phyloP scores from a whole-genome alignment of 1,140 invertebrate species.

The Drosophila guanche region DNA sequence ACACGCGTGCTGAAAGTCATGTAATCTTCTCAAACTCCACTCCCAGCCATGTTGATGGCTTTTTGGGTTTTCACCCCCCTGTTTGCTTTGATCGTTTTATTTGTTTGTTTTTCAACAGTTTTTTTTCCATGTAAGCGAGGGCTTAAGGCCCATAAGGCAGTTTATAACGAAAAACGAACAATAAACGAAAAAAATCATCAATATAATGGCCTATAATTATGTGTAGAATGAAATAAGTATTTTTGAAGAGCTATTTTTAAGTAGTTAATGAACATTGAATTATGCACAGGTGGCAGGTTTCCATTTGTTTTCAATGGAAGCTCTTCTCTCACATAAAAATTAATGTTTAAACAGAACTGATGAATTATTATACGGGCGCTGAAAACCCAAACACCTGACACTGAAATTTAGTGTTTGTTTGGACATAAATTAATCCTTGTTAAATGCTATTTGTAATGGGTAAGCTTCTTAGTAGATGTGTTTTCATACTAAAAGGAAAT shows the following conservation, averaged over 20 bases:
- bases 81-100: slow-evolving; percentile 32
- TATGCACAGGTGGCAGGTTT: slow-evolving; percentile 31
- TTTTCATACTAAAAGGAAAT: too few species aligned
- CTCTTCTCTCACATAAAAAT: too few species aligned
- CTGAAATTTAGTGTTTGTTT: too few species aligned
- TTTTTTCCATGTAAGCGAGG: slow-evolving; percentile 10
- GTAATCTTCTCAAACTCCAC: slow-evolving; percentile 19
- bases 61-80: neutral
- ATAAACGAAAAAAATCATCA: slow-evolving; percentile 10
- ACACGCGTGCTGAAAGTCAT: slow-evolving; percentile 15
- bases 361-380: too few species aligned
- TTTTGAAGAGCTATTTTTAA: slow-evolving; percentile 15
- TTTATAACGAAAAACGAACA: slow-evolving; percentile 9
- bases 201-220: slow-evolving; percentile 71
- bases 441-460: too few species aligned
- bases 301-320: slow-evolving; percentile 1
- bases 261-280: slow-evolving; percentile 37
- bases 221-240: slow-evolving; percentile 46
- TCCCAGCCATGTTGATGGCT: neutral
- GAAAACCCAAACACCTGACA: too few species aligned
- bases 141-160: slow-evolving; percentile 1
- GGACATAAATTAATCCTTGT: too few species aligned
- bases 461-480: too few species aligned
- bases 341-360: too few species aligned
- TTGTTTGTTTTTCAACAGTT: slow-evolving; percentile 29